phyloP scores from a whole-genome alignment of 1,140 invertebrate species.

The Arion vulgaris region DNA sequence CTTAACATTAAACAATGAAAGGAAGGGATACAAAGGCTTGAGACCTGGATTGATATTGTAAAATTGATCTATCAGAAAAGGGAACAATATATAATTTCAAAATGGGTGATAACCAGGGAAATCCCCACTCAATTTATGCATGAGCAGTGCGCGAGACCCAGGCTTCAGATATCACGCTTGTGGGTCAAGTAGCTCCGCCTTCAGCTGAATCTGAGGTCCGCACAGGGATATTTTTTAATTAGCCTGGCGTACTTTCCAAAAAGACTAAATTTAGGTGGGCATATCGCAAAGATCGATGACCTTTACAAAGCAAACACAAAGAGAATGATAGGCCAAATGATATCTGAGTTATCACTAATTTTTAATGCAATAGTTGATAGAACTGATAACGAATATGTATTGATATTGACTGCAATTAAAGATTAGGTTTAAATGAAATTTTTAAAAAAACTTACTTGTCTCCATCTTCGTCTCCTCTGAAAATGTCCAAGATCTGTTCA shows the following conservation, averaged over 20 bases:
- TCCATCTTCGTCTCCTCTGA: conserved; percentile 37
- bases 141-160: conserved; percentile 7
- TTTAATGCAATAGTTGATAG: no score
- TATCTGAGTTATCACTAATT: no score
- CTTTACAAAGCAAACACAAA: conserved; percentile 15
- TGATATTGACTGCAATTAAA: no score
- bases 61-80: no score
- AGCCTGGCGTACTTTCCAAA: conserved; percentile 30
- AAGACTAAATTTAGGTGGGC: conserved; percentile 31
- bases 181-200: conserved; percentile 18
- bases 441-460: conserved; percentile 23
- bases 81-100: background rate
- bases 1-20: no score
- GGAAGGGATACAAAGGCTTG: no score
- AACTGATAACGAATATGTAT: no score
- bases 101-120: background rate
- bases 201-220: background rate
- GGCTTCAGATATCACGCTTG: background rate
- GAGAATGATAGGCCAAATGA: background rate
- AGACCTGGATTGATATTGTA: no score
- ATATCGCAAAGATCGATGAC: conserved; percentile 7
- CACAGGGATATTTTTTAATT: conserved; percentile 14
- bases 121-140: background rate
- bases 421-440: background rate
- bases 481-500: conserved; percentile 26